Percentiles rank a stretch among this genome's conserved stretches.
Evolutionary conservation across 2,797 vertebrate species (phyloP).

Genomic region (Nasua narica): DNA sequence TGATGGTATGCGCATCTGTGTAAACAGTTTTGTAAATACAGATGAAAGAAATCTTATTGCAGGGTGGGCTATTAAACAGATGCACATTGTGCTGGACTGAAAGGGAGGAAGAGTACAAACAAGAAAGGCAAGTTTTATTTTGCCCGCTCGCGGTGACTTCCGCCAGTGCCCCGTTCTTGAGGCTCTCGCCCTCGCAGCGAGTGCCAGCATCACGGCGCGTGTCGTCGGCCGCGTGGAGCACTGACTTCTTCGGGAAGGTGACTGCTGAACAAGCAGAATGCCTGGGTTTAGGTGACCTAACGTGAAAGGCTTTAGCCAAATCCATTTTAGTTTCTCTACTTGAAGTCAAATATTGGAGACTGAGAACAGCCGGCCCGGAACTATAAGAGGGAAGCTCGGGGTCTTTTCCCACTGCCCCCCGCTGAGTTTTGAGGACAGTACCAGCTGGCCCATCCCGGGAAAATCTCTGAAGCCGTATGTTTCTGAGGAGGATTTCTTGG

Average conservation of each 20-base stretch:
- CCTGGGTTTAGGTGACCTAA: conserved; percentile 59
- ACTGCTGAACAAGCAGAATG: conserved; percentile 3
- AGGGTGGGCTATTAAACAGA: conserved; percentile 55
- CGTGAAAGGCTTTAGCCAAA: conserved; percentile 50
- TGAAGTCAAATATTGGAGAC: conserved; percentile 70
- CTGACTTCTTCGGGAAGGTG: neutral
- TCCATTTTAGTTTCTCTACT: conserved; percentile 71
- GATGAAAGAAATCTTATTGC: conserved; percentile 36
- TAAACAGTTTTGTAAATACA: conserved; percentile 70
- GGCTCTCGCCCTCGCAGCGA: neutral
- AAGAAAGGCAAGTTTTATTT: neutral
- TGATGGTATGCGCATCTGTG: conserved; percentile 56
- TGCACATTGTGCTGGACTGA: conserved; percentile 25
- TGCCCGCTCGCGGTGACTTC: neutral
- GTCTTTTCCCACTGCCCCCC: conserved; percentile 74
- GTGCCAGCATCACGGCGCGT: neutral
- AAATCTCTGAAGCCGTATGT: conserved; percentile 75
- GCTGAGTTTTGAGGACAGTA: conserved; percentile 56
- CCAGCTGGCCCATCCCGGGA: conserved; percentile 73
- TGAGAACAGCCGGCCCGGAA: conserved; percentile 75
- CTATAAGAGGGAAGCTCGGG: conserved; percentile 55
- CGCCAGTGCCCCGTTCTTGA: neutral
- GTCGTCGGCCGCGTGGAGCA: fast-evolving
- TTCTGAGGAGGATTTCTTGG: conserved; percentile 74
- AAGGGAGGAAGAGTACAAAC: neutral